Evolutionary conservation across 53 echinoderm and acorn worm species (phyloP).

Genomic region (Arbacia lixula): DNA sequence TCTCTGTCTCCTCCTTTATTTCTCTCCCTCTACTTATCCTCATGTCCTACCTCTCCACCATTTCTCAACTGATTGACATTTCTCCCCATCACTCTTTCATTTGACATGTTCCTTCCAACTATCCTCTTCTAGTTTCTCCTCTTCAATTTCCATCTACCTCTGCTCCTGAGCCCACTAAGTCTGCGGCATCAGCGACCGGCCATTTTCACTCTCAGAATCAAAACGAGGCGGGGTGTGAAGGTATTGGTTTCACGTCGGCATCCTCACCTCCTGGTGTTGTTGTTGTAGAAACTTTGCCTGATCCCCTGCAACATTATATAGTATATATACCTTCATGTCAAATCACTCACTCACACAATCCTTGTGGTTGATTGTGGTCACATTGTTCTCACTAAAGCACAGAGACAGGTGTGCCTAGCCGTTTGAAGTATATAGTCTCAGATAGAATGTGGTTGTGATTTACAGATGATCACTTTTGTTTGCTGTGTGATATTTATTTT

Average conservation of each 20-base stretch:
- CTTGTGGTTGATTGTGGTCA: no score
- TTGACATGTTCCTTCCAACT: constrained; percentile 2
- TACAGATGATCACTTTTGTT: no score
- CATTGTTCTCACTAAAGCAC: no score
- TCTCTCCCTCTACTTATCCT: neutral
- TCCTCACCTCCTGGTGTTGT: constrained; percentile 35
- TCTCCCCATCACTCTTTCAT: constrained; percentile 3
- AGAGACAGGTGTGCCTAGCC: no score
- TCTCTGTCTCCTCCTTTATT: neutral
- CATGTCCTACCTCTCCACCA: constrained; percentile 3
- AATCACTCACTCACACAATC: no score
- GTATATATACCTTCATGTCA: no score
- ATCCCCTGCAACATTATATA: no score
- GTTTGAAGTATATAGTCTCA: no score
- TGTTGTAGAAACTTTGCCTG: constrained; percentile 16
- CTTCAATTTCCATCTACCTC: constrained; percentile 37
- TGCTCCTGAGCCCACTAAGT: constrained; percentile 23
- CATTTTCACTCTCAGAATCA: neutral
- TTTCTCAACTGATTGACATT: neutral
- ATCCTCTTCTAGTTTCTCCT: constrained; percentile 29
- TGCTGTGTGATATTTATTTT: no score
- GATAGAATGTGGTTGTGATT: no score
- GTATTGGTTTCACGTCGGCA: constrained; percentile 20
- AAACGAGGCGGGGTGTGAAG: constrained; percentile 38
- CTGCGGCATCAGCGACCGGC: neutral